Evolutionary conservation across 2,113 vertebrate genomes (phyloP), one percentile per base, ranked within the genome.

Genomic region (Platysteira castanea): DNA sequence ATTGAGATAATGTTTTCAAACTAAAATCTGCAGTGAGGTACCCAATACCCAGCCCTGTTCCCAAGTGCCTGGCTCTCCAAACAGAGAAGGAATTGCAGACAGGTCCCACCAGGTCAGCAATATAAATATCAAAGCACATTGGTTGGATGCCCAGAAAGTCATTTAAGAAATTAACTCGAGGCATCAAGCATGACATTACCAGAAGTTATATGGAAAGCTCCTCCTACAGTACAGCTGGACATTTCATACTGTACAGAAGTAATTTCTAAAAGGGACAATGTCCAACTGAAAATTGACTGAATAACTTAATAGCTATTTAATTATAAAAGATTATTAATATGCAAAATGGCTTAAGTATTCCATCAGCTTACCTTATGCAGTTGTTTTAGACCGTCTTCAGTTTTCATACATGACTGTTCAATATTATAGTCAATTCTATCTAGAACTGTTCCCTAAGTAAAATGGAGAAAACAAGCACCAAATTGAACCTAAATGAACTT

Each of bases 361-460:
- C 15, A 11, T 41, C 42, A 81, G 47, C 96, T 98, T 98, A 99
- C 99, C 99, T 99, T 99, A 93, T 99, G 99, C 91, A 99, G 97
- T 73, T 99, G 99, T 96, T 99, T 99, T 82, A 99, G 91, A 73
- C 99, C 99, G 3, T 99, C 99, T n/a, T 99, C 99, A 24, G 99
- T 99, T 98, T 99, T 99, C 75, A 99, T 96, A 97, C 99, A 99
- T 37, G 99, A 98, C 94, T 99, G 99, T 57, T 99, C 99, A 76
- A 99, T 99, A n/a, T 99, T 99, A 95, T 99, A 99, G 98, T 99
- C 99, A 84, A 99, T 99, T 97, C 99, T 98, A 95, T 99, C 99
- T 23, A 99, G 98, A 95, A 99, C 99, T 3, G 99, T 99, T 67
- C 99, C 99, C 99, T 99, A 92, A 52, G 93, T 19, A 60, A 92